Evolutionary conservation across 2,888 invertebrate genomes (phyloP).

Genomic region (Rotaria magnacalcarata): DNA sequence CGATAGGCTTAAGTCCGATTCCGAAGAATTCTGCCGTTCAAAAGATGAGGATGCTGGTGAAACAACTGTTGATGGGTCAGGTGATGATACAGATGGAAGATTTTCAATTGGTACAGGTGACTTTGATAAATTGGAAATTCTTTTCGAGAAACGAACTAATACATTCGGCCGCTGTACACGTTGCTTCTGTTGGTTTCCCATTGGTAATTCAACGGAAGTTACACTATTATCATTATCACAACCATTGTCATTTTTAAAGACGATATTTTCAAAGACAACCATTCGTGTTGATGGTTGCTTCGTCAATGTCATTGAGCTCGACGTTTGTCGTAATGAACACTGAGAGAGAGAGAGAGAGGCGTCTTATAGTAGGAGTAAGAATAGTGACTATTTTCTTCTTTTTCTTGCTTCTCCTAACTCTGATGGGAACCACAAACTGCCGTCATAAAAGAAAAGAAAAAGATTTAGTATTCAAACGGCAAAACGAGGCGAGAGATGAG

Average conservation of each 20-base stretch:
- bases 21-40: constrained; percentile 19
- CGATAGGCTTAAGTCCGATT: not conserved
- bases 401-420: not conserved
- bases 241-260: not conserved
- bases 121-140: not conserved
- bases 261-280: constrained; percentile 9
- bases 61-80: not conserved
- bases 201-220: not conserved
- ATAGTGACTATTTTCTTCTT: constrained; percentile 26
- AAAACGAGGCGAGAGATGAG: constrained; percentile 10
- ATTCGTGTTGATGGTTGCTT: constrained; percentile 11
- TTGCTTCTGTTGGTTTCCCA: not conserved
- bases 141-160: not conserved
- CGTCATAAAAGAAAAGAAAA: not conserved
- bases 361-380: not conserved
- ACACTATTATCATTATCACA: not conserved
- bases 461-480: constrained; percentile 12
- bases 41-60: not conserved
- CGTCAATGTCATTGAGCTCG: constrained; percentile 26
- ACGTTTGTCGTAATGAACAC: constrained; percentile 17
- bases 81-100: not conserved
- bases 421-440: not conserved
- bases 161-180: not conserved
- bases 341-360: not conserved
- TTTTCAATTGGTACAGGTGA: not conserved